phyloP scores from a whole-genome alignment of 2,113 vertebrate species.

The Syrmaticus mikado region DNA sequence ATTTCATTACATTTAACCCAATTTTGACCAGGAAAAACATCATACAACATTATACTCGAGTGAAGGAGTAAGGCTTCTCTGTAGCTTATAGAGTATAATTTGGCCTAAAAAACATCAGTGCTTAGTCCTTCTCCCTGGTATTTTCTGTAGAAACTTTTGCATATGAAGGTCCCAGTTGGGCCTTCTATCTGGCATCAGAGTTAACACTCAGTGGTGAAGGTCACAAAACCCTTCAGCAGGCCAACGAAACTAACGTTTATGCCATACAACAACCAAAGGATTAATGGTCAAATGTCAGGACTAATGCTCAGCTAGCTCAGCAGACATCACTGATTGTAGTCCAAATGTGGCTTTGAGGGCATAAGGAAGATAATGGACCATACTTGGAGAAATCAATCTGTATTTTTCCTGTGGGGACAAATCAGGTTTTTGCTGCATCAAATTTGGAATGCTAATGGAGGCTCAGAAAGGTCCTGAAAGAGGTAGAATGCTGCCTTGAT shows the following conservation, averaged over 20 bases:
- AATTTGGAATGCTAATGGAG: not conserved
- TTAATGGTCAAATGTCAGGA: not conserved
- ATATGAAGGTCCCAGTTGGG: not conserved
- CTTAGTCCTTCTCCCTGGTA: not conserved
- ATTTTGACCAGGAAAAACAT: not conserved
- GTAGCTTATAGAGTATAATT: not conserved
- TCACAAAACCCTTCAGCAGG: not conserved
- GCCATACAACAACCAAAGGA: not conserved
- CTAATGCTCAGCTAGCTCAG: not conserved
- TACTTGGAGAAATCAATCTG: conserved; percentile 13
- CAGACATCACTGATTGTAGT: not conserved
- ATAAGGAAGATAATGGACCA: conserved; percentile 1
- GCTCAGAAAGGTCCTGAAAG: not conserved
- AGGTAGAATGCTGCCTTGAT: conserved; percentile 15
- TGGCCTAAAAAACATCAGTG: not conserved
- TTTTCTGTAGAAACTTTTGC: not conserved
- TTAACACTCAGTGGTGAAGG: not conserved
- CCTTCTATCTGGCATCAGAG: not conserved
- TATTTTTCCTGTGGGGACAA: conserved; percentile 5
- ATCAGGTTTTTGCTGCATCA: not conserved
- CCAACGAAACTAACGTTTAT: not conserved
- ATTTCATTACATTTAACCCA: not conserved
- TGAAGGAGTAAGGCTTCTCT: not conserved
- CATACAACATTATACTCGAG: not conserved
- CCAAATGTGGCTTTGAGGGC: not conserved